These are phyloP conservation scores for Macrosoma leucophasiata DNA, from an alignment of 2,888 invertebrate species.

Conservation along the genomic window DNA sequence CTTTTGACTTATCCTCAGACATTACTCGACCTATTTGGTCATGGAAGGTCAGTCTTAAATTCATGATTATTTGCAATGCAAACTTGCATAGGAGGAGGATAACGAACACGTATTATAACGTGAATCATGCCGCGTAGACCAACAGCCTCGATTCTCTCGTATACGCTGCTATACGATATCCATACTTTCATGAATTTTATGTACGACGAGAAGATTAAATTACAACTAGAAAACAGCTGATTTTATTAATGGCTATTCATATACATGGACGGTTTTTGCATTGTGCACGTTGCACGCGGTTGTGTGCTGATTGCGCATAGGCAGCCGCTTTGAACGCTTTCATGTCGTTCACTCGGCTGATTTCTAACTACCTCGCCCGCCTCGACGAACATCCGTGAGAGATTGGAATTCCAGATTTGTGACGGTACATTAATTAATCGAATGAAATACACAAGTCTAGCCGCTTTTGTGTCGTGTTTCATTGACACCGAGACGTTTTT, in stretches of 20 bases:
- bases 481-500: too few relatives aligned
- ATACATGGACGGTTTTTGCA: slow-evolving; percentile 47
- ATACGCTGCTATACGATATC: too few relatives aligned
- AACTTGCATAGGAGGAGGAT: too few relatives aligned
- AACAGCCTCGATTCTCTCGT: too few relatives aligned
- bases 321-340: slow-evolving; percentile 38
- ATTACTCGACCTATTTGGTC: too few relatives aligned
- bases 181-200: too few relatives aligned
- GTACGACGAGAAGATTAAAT: slow-evolving; percentile 37
- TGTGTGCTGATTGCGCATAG: slow-evolving; percentile 29
- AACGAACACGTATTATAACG: too few relatives aligned
- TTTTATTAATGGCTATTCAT: slow-evolving; percentile 51
- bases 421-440: slow-evolving; percentile 38
- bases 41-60: too few relatives aligned
- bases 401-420: slow-evolving; percentile 51
- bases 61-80: too few relatives aligned
- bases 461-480: too few relatives aligned
- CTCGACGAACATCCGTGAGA: slow-evolving; percentile 49
- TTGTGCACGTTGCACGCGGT: slow-evolving; percentile 17
- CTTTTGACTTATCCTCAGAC: too few relatives aligned
- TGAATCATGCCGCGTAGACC: too few relatives aligned
- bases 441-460: slow-evolving; percentile 22
- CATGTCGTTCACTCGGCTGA: slow-evolving; percentile 48
- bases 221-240: slow-evolving; percentile 58
- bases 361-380: slow-evolving; percentile 48